Conservation (phyloP, 2,888 invertebrate genomes). For the Itoplectis maculator region DNA sequence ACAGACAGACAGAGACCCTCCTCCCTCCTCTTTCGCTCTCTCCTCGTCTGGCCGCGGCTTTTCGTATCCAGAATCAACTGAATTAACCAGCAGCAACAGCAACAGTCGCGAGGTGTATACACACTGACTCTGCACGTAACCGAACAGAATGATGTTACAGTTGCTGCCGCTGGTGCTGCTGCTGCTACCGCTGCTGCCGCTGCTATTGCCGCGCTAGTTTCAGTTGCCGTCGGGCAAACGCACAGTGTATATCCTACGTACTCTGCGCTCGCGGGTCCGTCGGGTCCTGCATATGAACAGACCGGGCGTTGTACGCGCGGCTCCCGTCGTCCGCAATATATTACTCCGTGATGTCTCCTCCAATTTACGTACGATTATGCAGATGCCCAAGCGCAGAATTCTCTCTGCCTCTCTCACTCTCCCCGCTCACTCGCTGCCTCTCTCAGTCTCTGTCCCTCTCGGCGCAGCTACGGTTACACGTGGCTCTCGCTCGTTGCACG, state of each 20-base stretch:
- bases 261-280: background rate
- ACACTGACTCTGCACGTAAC: constrained; percentile 19
- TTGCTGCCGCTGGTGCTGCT: too few relatives aligned
- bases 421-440: constrained; percentile 13
- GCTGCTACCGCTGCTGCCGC: background rate
- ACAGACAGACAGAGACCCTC: background rate
- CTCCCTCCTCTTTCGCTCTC: background rate
- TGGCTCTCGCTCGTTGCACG: background rate
- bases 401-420: constrained; percentile 7
- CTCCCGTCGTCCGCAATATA: constrained; percentile 73
- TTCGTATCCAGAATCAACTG: constrained; percentile 56
- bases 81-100: constrained; percentile 59
- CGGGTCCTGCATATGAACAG: constrained; percentile 60
- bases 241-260: constrained; percentile 30
- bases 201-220: constrained; percentile 18
- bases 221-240: constrained; percentile 22
- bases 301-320: constrained; percentile 49
- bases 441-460: constrained; percentile 27
- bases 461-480: constrained; percentile 60
- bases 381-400: constrained; percentile 72
- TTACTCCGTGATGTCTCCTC: constrained; percentile 79
- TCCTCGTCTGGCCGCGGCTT: constrained; percentile 44
- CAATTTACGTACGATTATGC: constrained; percentile 82
- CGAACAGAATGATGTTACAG: constrained; percentile 51
- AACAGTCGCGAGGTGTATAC: constrained; percentile 38